Evolutionary conservation across 2,797 vertebrate species (phyloP), one percentile per base, ranked within the genome.

Genomic region (Artibeus lituratus): DNA sequence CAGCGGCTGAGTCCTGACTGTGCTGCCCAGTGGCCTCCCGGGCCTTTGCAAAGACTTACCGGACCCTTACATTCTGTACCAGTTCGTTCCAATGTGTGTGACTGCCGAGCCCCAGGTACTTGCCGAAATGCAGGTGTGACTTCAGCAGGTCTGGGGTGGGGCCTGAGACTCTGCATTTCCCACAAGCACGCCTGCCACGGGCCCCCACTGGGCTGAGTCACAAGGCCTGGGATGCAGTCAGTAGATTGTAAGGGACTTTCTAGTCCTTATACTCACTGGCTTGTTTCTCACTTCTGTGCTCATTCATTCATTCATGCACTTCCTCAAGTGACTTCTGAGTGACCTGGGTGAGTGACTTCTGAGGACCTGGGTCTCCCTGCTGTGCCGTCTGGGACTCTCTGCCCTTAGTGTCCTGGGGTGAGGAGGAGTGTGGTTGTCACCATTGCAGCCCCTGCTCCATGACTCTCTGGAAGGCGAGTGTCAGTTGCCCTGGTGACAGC

Each of bases 351-450:
- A 10, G 7, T 19, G n/a, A 10, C 29, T 19, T 47, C 49, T 35
- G 32, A 49, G 37, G 57, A 29, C 85, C 49, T 55, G 5, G 0
- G 74, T 22, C 44, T n/a, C 74, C 51, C 94, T 1, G 5, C 29
- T 74, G 9, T 69, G 83, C 29, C 49, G 0, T 22, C 29, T 21
- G 29, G 65, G 44, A 24, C 74, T 12, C 24, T 67, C 37, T 5
- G 0, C 19, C 14, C 35, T 35, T 29, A 37, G 4, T 4, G 0
- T 21, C 29, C 81, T 18, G 2, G 26, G 14, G 29, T 14, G 35
- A 0, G 14, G 26, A 21, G 9, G 0, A 0, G 22, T 16, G 1
- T 19, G 19, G 44, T 49, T n/a, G 5, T n/a, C 12, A 0, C n/a
- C n/a, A 1, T 32, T 0, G 0, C 9, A 5, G 18, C 10, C 3